Base-by-base conservation (phyloP, 2,113 vertebrate species). In the Microtus ochrogaster region DNA sequence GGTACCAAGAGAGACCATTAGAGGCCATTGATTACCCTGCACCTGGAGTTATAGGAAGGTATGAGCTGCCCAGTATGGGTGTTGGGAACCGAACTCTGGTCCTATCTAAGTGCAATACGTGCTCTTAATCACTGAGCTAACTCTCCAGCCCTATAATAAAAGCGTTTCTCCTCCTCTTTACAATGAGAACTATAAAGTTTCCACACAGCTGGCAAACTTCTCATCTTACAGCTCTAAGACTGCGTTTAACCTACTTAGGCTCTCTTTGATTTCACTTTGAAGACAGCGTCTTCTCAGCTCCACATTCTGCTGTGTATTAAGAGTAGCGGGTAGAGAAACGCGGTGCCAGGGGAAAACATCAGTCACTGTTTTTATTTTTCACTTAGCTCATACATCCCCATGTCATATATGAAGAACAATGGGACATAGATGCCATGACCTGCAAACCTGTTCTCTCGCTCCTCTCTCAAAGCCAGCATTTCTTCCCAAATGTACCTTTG, bases 131-230 rank as follows among this genome's bases (percentile, higher is more conserved):
- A 41, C 24, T 28, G 36, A 61, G 3, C 22, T 63, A 17, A 63
- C 24, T 39, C 14, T 55, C 33, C 44, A 78, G 1, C 82, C 33
- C 33, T 17, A 47, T 68, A 86, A 30, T 39, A 65, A 72, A 33
- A 19, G 58, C n/a, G 30, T 93, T 70, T 94, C 90, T 49, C 82
- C 77, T 89, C n/a, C 61, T 73, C 26, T 70, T 86, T 73, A 61
- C 9, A 85, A 74, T 30, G 78, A 74, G 55, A 47, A 86, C 22
- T 63, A 30, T 93, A 58, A 90, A 85, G 70, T 70, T 55, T 91
- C 81, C 63, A 33, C 22, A 5, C 28, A 68, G 24, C 30, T 91
- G 10, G 21, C 68, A 63, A 21, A 74, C 26, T 95, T 90, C n/a
- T 49, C 74, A 65, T 85, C 41, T 89, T 84, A 17, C 0, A 63